Conservation (phyloP, 2,888 invertebrate species). For the Pristionchus fissidentatus region DNA sequence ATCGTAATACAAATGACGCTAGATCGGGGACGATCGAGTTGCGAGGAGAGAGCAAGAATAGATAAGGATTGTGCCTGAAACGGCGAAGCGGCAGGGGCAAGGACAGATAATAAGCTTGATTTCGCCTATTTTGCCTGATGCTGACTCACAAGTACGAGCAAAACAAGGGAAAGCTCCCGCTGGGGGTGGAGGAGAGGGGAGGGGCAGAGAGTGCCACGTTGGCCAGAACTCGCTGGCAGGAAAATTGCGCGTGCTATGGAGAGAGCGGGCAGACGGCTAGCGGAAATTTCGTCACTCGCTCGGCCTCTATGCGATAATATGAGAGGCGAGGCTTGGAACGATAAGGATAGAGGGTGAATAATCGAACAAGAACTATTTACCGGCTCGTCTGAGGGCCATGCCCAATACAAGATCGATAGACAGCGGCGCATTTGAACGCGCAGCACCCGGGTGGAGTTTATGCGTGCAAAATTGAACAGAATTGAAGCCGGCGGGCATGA, state of each 20-base stretch:
- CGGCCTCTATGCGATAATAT: constrained; percentile 37
- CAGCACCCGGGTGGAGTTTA: too few species aligned
- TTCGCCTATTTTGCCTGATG: neutral
- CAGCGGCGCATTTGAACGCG: too few species aligned
- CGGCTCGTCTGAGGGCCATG: too few species aligned
- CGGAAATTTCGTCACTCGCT: constrained; percentile 34
- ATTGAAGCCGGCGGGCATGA: neutral
- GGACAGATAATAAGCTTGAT: neutral
- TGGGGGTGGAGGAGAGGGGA: neutral
- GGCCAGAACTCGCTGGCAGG: constrained; percentile 30
- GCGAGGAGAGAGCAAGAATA: neutral
- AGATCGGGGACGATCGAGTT: neutral
- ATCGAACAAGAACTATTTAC: too few species aligned
- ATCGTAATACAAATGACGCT: constrained; percentile 44
- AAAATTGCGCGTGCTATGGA: neutral
- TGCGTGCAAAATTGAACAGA: too few species aligned
- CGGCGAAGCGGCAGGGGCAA: constrained; percentile 14
- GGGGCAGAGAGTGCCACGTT: constrained; percentile 39
- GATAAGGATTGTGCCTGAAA: constrained; percentile 3
- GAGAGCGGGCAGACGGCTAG: constrained; percentile 34
- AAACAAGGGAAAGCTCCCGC: neutral
- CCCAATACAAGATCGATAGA: too few species aligned
- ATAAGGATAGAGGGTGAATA: constrained; percentile 4
- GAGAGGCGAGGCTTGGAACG: neutral
- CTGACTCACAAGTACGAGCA: neutral